Evolutionary conservation across 2,113 vertebrate species (phyloP).

Genomic region (Syrmaticus mikado): DNA sequence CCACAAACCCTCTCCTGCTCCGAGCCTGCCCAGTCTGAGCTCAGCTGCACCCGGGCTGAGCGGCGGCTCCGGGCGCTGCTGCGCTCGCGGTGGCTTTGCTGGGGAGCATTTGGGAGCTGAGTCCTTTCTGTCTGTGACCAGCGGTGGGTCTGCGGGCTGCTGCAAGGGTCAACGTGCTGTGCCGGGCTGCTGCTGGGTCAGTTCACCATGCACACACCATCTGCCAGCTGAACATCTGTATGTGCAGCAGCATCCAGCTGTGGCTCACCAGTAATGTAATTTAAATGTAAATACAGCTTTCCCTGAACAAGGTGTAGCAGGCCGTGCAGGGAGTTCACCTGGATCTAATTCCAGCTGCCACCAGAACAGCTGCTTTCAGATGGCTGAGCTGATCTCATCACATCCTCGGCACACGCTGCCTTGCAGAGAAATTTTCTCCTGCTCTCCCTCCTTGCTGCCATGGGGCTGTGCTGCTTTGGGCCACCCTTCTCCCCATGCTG

Average conservation of each 20-base stretch:
- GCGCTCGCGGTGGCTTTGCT: not conserved
- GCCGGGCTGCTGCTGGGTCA: not conserved
- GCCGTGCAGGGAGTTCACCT: not conserved
- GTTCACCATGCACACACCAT: fast-evolving
- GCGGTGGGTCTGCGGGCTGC: fast-evolving
- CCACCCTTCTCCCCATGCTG: fast-evolving
- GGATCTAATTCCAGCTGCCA: not conserved
- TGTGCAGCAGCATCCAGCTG: not conserved
- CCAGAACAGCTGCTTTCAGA: not conserved
- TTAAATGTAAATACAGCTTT: not conserved
- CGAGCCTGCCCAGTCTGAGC: not conserved
- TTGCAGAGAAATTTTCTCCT: not conserved
- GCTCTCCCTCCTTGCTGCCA: not conserved
- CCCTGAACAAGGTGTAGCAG: not conserved
- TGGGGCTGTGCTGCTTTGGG: fast-evolving
- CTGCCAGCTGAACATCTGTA: not conserved
- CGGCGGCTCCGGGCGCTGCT: not conserved
- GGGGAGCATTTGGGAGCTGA: not conserved
- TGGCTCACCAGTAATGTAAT: not conserved
- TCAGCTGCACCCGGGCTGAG: not conserved
- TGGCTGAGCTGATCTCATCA: not conserved
- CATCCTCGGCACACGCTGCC: not conserved
- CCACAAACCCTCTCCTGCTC: not conserved
- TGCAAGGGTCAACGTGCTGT: fast-evolving
- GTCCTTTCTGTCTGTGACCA: not conserved